A percentile compares a stretch with the other conserved stretches of the same genome.
Evolutionary conservation across 2,113 vertebrate genomes (phyloP).

Genomic region (Tachuris rubrigastra): DNA sequence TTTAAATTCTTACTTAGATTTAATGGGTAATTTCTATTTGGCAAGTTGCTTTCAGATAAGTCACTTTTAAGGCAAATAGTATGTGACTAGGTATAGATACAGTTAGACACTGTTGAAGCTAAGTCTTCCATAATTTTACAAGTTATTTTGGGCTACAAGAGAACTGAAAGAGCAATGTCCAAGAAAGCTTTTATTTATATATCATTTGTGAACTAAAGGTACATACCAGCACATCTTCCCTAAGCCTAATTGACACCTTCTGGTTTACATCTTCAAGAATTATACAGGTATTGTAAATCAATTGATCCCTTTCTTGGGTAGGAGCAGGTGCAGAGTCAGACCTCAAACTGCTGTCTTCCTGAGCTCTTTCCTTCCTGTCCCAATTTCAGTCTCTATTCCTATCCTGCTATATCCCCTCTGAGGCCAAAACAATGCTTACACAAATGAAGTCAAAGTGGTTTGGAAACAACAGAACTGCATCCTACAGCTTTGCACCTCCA

Average conservation of each 20-base stretch:
- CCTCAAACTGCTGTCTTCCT: background rate
- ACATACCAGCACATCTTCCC: background rate
- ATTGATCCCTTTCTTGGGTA: background rate
- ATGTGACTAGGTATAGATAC: background rate
- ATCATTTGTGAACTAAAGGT: background rate
- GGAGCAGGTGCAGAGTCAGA: background rate
- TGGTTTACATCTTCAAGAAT: background rate
- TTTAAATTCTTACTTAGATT: background rate
- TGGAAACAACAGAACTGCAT: background rate
- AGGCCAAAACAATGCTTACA: background rate
- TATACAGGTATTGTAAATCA: background rate
- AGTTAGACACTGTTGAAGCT: background rate
- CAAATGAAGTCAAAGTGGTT: background rate
- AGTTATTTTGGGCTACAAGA: background rate
- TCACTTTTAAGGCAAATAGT: background rate
- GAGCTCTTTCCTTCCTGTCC: background rate
- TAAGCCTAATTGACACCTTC: background rate
- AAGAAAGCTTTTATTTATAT: background rate
- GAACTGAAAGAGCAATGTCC: background rate
- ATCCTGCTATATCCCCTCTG: background rate
- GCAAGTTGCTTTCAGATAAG: background rate
- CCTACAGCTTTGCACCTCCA: background rate
- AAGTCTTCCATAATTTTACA: background rate
- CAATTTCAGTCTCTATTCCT: background rate
- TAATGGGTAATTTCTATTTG: background rate